Base-by-base conservation (phyloP, 1,140 invertebrate genomes). In the Lordiphosa mommai region DNA sequence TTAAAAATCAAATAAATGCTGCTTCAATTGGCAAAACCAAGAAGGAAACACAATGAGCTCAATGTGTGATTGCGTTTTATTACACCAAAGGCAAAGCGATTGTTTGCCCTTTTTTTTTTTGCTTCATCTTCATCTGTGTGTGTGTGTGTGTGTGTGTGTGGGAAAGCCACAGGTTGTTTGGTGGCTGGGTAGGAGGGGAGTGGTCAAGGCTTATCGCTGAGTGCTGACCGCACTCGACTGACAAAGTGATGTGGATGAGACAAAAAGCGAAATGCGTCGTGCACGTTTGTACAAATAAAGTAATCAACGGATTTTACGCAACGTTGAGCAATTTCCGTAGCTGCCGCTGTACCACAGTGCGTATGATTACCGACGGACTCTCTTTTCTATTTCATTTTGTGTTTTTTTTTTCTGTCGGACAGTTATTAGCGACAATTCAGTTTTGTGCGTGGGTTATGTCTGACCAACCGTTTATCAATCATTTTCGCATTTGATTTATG, bases 251-350 rank as follows among this genome's bases (percentile, higher is more conserved):
- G 52, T 38, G 27, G 27, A 27, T 36, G 40, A 50, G 50, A 67
- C 46, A 61, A 61, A 52, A 14, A 46, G 49, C 23, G 33, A 51
- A 48, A 55, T 55, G 51, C 46, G 53, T 49, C 46, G 59, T 29
- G 46, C 60, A 80, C 55, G 82, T 61, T 72, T 14, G 60, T 49
- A 41, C 60, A 86, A 86, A 86, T 86, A 86, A 80, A 86, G 82
- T 82, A 86, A 86, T 86, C 82, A 86, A 82, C 74, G 80, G 63
- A 85, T 86, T 85, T 85, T 53, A 80, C 80, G 74, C 80, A 63
- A 69, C 59, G 51, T 16, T 57, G 55, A 40, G 16, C 70, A 85
- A 70, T 79, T 73, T 74, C 46, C 47, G 66, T 20, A 36, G 49
- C 29, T 29, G 8, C 33, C 38, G 41, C 13, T n/a, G 51, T 44